Percentiles rank a stretch among this genome's conserved stretches.
Evolutionary conservation across 2,888 invertebrate species (phyloP).

Genomic region (Melangyna quadrimaculata): DNA sequence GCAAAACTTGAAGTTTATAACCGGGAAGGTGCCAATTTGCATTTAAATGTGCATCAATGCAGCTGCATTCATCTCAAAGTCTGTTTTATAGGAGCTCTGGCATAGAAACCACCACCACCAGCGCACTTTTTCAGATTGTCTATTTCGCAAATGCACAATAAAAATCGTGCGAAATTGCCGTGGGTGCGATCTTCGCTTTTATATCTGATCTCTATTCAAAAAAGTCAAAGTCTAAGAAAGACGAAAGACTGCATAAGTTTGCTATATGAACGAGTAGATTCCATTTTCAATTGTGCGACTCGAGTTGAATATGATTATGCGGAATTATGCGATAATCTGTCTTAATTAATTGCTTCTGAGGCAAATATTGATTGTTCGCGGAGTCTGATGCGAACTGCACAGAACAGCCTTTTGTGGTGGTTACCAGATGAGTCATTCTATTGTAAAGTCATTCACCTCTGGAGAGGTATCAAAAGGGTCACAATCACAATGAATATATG

Average conservation of each 20-base stretch:
- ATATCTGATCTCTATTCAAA: background rate
- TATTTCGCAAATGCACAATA: constrained; percentile 39
- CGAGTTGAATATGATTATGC: constrained; percentile 33
- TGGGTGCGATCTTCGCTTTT: constrained; percentile 36
- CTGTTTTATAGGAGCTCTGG: background rate
- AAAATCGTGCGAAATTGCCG: constrained; percentile 61
- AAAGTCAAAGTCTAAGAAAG: background rate
- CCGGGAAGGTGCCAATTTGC: constrained; percentile 50
- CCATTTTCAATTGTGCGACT: constrained; percentile 50
- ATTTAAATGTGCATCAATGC: constrained; percentile 26
- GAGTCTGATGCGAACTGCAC: constrained; percentile 10
- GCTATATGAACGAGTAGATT: background rate
- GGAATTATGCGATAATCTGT: constrained; percentile 36
- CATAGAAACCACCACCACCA: background rate
- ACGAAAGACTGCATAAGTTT: background rate
- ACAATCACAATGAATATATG: constrained; percentile 3
- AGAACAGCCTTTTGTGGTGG: constrained; percentile 5
- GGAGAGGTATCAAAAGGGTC: constrained; percentile 37
- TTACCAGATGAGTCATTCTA: background rate
- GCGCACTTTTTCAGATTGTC: constrained; percentile 17
- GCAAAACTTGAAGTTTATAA: constrained; percentile 23
- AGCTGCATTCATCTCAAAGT: constrained; percentile 9
- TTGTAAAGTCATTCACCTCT: constrained; percentile 35
- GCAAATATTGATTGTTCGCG: constrained; percentile 47
- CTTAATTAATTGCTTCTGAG: constrained; percentile 23